Conservation (phyloP, 2,113 vertebrate genomes). For the Illadopsis cleaveri region DNA sequence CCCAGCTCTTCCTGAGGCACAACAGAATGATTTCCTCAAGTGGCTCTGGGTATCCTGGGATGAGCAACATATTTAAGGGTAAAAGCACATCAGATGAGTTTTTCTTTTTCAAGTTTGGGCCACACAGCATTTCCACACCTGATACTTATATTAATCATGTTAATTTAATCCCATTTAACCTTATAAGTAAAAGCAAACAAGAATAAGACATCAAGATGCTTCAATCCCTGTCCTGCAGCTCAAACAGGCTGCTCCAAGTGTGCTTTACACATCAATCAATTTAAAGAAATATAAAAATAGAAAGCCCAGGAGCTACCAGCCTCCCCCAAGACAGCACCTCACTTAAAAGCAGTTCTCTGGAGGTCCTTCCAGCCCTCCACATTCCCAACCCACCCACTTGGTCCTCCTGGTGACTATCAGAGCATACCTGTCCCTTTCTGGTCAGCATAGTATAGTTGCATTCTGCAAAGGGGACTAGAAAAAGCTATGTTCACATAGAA, state of each 20-base stretch:
- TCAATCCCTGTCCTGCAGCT: background rate
- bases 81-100: background rate
- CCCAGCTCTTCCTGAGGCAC: background rate
- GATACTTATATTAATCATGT: background rate
- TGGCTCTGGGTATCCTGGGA: background rate
- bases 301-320: background rate
- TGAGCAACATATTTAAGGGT: background rate
- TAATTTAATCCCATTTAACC: constrained; percentile 19
- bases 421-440: background rate
- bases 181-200: background rate
- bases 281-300: background rate
- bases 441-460: fast-evolving
- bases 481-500: background rate
- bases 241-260: background rate
- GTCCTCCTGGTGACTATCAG: background rate
- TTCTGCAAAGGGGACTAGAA: background rate
- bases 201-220: background rate
- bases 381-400: background rate
- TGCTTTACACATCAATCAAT: background rate
- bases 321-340: background rate
- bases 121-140: background rate
- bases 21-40: background rate
- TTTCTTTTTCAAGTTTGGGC: background rate
- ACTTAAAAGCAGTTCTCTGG: background rate
- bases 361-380: background rate